These are phyloP conservation scores for Drosophila willistoni DNA, from an alignment of 1,140 invertebrate genomes.

Conservation along the genomic window DNA sequence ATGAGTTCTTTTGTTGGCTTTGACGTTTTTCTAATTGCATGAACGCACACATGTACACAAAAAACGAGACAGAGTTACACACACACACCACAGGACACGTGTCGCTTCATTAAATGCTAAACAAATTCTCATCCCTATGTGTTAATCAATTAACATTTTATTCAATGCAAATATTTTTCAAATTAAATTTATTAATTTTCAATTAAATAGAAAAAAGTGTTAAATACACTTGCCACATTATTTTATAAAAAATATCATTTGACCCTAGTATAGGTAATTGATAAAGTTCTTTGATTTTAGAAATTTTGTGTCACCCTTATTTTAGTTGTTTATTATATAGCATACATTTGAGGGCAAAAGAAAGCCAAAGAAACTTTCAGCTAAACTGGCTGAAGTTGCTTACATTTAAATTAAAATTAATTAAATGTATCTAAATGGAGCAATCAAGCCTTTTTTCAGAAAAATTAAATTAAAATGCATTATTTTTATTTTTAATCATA, in stretches of 20 bases:
- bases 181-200: slow-evolving; percentile 26
- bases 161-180: slow-evolving; percentile 36
- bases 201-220: slow-evolving; percentile 24
- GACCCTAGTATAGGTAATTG: too few relatives aligned
- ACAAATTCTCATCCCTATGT: slow-evolving; percentile 8
- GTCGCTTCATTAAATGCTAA: slow-evolving; percentile 27
- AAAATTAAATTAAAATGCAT: too few relatives aligned
- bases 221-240: not conserved
- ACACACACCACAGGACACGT: slow-evolving; percentile 35
- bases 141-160: slow-evolving; percentile 37
- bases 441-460: too few relatives aligned
- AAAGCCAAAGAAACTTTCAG: too few relatives aligned
- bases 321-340: too few relatives aligned
- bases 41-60: slow-evolving; percentile 18
- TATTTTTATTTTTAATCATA: too few relatives aligned
- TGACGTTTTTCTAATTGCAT: slow-evolving; percentile 73
- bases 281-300: too few relatives aligned
- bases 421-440: too few relatives aligned
- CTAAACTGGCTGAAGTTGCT: too few relatives aligned
- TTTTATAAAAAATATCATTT: too few relatives aligned
- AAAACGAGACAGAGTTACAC: slow-evolving; percentile 9
- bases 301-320: not conserved
- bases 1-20: slow-evolving; percentile 55
- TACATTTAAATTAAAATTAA: too few relatives aligned
- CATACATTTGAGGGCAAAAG: too few relatives aligned